phyloP scores from a whole-genome alignment of 2,113 vertebrate genomes.

The Neotragus pygmaeus region DNA sequence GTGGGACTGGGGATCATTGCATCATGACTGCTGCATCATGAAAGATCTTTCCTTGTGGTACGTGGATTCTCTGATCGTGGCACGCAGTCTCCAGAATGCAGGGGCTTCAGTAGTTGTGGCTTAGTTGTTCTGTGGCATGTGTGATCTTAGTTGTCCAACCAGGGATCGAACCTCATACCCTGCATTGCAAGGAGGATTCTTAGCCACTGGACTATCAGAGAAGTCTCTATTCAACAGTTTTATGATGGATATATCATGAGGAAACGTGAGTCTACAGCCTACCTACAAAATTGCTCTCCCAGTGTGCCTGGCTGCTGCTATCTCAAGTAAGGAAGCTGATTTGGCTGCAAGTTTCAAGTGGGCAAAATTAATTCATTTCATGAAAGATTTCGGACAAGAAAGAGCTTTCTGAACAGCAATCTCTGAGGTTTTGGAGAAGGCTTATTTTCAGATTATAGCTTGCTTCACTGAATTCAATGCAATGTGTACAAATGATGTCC shows the following conservation, averaged over 20 bases:
- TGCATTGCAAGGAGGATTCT: background rate
- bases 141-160: background rate
- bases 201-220: background rate
- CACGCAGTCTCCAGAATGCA: accelerated
- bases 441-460: background rate
- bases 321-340: background rate
- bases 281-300: background rate
- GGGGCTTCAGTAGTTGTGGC: background rate
- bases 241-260: background rate
- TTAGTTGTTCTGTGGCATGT: background rate
- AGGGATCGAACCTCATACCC: background rate
- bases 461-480: background rate
- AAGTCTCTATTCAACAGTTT: background rate
- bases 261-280: background rate
- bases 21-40: accelerated
- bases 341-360: background rate
- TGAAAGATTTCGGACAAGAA: background rate
- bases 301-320: background rate
- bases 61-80: accelerated
- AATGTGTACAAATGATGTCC: background rate
- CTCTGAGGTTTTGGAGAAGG: background rate
- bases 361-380: background rate
- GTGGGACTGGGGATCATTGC: background rate
- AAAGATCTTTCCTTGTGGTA: background rate
- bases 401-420: background rate